Evolutionary conservation across 2,113 vertebrate genomes (phyloP), one percentile per base, ranked within the genome.

Genomic region (Porphyrio hochstetteri): DNA sequence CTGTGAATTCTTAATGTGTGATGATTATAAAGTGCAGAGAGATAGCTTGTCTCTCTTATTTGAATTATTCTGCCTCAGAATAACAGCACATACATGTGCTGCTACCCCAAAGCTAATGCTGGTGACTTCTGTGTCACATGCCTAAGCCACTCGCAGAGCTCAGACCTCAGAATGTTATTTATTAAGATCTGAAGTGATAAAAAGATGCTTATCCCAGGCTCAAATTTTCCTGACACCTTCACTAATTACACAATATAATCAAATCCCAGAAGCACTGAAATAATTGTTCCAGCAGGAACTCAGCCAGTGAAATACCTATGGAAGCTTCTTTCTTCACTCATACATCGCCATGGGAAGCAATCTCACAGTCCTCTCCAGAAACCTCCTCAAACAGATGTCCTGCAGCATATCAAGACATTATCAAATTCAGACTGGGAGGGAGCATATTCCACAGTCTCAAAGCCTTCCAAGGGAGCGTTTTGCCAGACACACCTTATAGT

Each of bases 1-100:
- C 42, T 96, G 95, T 95, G 96, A 96, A 96, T 96, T 76, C 82
- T 87, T 79, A 85, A 93, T 85, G 95, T 93, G 92, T 76, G 88
- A 93, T 79, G 92, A 61, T 93, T 86, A 90, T 25, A 77, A 92
- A 94, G 90, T 23, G 80, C 0, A 3, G 82, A 33, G 67, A 93
- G 80, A 36, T 4, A 86, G 92, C 79, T 92, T 71, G 42, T 82
- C 59, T 70, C 44, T 56, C 79, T 81, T 86, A 4, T 31, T 38
- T 44, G 59, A 63, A 63, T 88, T 77, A 55, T 86, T 90, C 57
- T 93, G 82, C 74, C 46, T 67, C 9, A 1, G 69, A 85, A 75
- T 35, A 80, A 46, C 52, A 76, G 75, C 69, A 61, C 35, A 23
- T 9, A 40, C 10, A 67, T 4, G 33, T 40, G 57, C 64, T 53